These are phyloP conservation scores for Haemorhous mexicanus DNA, from an alignment of 2,113 vertebrate genomes.

Conservation along the genomic window DNA sequence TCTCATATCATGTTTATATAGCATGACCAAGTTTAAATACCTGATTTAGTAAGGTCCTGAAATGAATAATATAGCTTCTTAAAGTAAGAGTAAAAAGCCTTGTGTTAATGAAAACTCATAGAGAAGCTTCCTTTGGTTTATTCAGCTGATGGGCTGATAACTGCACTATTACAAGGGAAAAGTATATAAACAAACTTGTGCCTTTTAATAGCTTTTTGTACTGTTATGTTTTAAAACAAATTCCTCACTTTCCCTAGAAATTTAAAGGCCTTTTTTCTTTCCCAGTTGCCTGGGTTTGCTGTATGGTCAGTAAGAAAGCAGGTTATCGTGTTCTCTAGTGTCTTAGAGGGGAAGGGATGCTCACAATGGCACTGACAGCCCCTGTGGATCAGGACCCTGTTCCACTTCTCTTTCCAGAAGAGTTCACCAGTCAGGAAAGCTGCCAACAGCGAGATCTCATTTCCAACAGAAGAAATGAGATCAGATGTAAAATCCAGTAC, in stretches of 20 bases:
- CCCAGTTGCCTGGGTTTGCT: neutral
- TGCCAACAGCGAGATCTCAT: neutral
- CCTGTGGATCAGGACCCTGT: neutral
- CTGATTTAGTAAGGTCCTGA: constrained; percentile 34
- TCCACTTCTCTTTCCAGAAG: neutral
- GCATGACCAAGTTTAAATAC: constrained; percentile 57
- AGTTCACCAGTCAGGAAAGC: rapidly evolving
- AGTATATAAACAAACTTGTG: neutral
- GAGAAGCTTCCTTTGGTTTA: neutral
- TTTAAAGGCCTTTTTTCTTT: neutral
- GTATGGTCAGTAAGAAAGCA: neutral
- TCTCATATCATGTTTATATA: constrained; percentile 46
- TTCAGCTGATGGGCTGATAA: neutral
- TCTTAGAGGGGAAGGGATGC: neutral
- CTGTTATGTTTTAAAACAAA: neutral
- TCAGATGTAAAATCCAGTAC: neutral
- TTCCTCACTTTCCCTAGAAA: neutral
- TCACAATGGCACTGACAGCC: neutral
- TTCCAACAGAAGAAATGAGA: constrained; percentile 1
- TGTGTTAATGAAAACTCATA: neutral
- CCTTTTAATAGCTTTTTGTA: neutral
- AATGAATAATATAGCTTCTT: neutral
- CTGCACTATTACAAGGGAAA: neutral
- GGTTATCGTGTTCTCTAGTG: neutral
- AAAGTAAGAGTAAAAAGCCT: neutral